Conservation (phyloP, 2,888 invertebrate genomes). For the Amitus sp. region DNA sequence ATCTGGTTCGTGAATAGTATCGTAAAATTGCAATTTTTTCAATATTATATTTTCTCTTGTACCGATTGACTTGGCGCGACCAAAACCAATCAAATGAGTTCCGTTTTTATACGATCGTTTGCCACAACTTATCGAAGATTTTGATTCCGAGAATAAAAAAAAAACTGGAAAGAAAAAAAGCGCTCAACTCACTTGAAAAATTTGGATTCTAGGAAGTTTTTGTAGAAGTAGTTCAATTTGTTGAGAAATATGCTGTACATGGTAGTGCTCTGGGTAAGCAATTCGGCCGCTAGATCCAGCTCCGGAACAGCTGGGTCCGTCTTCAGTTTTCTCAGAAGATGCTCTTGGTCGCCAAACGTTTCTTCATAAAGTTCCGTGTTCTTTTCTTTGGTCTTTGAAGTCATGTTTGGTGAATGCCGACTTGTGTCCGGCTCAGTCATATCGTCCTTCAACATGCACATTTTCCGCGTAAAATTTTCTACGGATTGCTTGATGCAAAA, state of each 20-base stretch:
- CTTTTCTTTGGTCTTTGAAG: background rate
- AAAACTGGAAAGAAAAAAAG: background rate
- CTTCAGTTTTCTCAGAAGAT: background rate
- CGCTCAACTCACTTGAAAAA: background rate
- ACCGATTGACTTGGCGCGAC: no score
- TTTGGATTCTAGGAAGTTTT: background rate
- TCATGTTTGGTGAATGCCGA: no score
- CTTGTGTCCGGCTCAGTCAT: slow-evolving; percentile 24
- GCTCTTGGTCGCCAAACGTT: no score
- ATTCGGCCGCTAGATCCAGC: background rate
- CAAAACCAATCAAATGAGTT: no score
- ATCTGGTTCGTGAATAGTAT: no score
- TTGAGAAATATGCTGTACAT: background rate
- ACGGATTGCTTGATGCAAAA: no score
- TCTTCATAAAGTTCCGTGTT: background rate
- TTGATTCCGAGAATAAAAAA: background rate
- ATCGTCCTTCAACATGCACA: slow-evolving; percentile 48
- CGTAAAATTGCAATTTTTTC: no score
- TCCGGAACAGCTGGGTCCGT: background rate
- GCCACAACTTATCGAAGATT: no score
- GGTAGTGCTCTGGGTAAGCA: background rate
- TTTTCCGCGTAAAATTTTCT: slow-evolving; percentile 21
- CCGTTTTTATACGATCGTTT: no score
- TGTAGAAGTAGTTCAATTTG: background rate
- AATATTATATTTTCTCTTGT: no score